Percentiles rank a stretch among this genome's conserved stretches.
Conservation (phyloP, 2,888 invertebrate genomes). For the Latheticus oryzae region DNA sequence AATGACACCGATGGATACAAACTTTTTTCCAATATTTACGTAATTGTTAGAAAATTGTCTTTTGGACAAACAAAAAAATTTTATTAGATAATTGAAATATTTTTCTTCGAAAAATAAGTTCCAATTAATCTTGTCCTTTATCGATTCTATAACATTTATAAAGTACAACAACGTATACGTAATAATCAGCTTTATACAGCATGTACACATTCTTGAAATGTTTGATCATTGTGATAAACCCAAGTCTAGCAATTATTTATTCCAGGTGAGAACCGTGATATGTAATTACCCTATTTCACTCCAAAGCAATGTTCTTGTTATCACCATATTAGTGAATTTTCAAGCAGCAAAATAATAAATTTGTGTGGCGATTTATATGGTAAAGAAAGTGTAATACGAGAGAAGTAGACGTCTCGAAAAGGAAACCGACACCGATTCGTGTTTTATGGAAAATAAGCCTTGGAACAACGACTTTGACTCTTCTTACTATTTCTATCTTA, state of each 20-base stretch:
- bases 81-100: too few species aligned
- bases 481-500: conserved; percentile 15
- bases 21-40: background rate
- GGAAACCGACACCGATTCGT: conserved; percentile 36
- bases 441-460: conserved; percentile 35
- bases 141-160: too few species aligned
- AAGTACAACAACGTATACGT: too few species aligned
- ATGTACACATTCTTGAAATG: conserved; percentile 2
- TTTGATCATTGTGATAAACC: background rate
- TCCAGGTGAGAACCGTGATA: too few species aligned
- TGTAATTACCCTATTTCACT: conserved; percentile 9
- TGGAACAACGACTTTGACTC: conserved; percentile 19
- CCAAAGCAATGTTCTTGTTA: conserved; percentile 17
- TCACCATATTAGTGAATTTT: conserved; percentile 34
- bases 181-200: too few species aligned
- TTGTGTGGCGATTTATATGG: conserved; percentile 27
- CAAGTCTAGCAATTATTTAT: background rate
- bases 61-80: too few species aligned
- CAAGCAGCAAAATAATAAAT: conserved; percentile 28
- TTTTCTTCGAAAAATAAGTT: too few species aligned
- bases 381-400: conserved; percentile 28
- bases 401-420: conserved; percentile 25
- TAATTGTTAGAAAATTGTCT: background rate
- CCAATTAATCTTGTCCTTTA: too few species aligned
- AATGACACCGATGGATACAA: conserved; percentile 2